These are phyloP conservation scores for Alouatta palliata DNA, from an alignment of 2,113 vertebrate species.

Conservation along the genomic window DNA sequence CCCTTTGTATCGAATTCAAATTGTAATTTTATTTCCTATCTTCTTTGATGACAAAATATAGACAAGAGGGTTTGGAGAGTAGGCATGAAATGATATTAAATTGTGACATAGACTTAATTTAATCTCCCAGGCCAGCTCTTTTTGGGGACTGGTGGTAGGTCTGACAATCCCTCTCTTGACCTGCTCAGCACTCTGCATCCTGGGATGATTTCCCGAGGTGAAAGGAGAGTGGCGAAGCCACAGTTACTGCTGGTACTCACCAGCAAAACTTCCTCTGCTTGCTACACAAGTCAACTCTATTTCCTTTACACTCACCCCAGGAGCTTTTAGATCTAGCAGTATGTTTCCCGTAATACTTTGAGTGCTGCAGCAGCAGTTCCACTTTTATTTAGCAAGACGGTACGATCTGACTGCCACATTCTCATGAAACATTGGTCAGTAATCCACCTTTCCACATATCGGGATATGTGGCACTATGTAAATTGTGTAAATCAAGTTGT, in stretches of 20 bases:
- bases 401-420: background rate
- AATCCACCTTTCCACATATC: background rate
- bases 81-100: background rate
- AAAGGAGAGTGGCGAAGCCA: background rate
- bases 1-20: background rate
- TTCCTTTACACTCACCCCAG: background rate
- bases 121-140: background rate
- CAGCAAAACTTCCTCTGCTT: background rate
- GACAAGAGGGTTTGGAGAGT: background rate
- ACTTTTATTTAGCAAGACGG: background rate
- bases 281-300: fast-evolving
- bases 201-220: background rate
- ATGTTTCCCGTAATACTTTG: background rate
- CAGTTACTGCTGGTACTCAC: background rate
- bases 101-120: background rate
- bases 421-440: background rate
- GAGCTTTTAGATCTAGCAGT: background rate
- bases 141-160: background rate
- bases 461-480: background rate
- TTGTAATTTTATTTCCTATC: background rate
- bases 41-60: background rate
- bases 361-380: too few relatives aligned
- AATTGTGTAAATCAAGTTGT: background rate
- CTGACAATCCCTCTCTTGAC: background rate
- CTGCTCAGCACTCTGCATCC: background rate